Conservation (phyloP, 2,113 vertebrate genomes). For the Zosterops pallidus region DNA sequence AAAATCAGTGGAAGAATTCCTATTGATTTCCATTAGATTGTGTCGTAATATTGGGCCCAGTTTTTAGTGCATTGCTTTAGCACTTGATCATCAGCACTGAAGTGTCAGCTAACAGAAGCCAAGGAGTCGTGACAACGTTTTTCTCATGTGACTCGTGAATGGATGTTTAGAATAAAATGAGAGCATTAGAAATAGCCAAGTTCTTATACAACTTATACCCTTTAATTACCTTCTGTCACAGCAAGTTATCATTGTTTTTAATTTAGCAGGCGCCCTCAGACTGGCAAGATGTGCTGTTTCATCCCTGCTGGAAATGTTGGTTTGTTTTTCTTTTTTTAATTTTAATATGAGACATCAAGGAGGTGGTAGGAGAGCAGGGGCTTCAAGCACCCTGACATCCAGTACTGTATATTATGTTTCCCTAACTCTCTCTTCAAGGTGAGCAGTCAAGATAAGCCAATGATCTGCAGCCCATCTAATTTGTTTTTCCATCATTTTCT, state of each 20-base stretch:
- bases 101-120: not conserved
- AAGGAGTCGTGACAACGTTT: rapidly evolving
- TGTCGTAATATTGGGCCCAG: not conserved
- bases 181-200: not conserved
- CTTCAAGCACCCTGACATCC: not conserved
- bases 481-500: conserved; percentile 57
- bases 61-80: not conserved
- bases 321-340: not conserved
- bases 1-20: conserved; percentile 1
- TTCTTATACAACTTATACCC: not conserved
- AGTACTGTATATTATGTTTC: not conserved
- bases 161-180: not conserved
- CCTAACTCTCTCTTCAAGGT: conserved; percentile 23
- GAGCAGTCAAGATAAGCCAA: conserved; percentile 50
- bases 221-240: conserved; percentile 29
- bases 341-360: not conserved
- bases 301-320: not conserved
- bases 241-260: conserved; percentile 10
- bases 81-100: not conserved
- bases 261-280: not conserved
- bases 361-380: not conserved
- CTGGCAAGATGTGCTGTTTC: not conserved
- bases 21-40: not conserved
- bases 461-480: conserved; percentile 20
- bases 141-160: not conserved